These are phyloP conservation scores for Oryzaephilus surinamensis DNA, from an alignment of 1,140 invertebrate species.

Conservation along the genomic window DNA sequence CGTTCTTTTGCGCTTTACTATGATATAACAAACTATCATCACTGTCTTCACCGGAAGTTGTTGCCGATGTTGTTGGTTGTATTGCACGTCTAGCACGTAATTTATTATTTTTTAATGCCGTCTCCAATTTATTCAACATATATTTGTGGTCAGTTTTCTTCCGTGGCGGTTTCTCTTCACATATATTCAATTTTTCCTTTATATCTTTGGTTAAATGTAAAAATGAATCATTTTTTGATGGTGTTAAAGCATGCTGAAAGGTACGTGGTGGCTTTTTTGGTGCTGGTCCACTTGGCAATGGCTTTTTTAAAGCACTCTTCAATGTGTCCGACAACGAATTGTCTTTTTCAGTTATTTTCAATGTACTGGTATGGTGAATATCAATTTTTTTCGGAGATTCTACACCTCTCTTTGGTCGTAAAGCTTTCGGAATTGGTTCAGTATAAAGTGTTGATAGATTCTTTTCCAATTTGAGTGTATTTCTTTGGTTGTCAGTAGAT, in stretches of 20 bases:
- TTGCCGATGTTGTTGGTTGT: slow-evolving; percentile 18
- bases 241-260: slow-evolving; percentile 40
- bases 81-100: slow-evolving; percentile 17
- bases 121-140: slow-evolving; percentile 50
- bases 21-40: slow-evolving; percentile 24
- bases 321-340: slow-evolving; percentile 42
- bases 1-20: slow-evolving; percentile 17
- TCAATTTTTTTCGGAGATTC: slow-evolving; percentile 3
- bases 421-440: slow-evolving; percentile 33
- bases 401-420: slow-evolving; percentile 25
- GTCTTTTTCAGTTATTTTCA: slow-evolving; percentile 22
- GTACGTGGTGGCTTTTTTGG: slow-evolving; percentile 62
- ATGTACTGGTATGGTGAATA: slow-evolving; percentile 23
- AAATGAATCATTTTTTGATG: slow-evolving; percentile 18
- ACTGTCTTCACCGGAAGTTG: slow-evolving; percentile 27
- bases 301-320: slow-evolving; percentile 49
- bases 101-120: slow-evolving; percentile 42
- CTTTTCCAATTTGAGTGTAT: slow-evolving; percentile 8
- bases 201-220: slow-evolving; percentile 4
- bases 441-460: slow-evolving; percentile 30
- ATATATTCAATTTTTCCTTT: slow-evolving; percentile 8
- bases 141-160: slow-evolving; percentile 41
- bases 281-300: slow-evolving; percentile 52
- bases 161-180: slow-evolving; percentile 1
- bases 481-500: not conserved